Evolutionary conservation across 2,113 vertebrate genomes (phyloP).

Genomic region (Rhabdornis inornatus): DNA sequence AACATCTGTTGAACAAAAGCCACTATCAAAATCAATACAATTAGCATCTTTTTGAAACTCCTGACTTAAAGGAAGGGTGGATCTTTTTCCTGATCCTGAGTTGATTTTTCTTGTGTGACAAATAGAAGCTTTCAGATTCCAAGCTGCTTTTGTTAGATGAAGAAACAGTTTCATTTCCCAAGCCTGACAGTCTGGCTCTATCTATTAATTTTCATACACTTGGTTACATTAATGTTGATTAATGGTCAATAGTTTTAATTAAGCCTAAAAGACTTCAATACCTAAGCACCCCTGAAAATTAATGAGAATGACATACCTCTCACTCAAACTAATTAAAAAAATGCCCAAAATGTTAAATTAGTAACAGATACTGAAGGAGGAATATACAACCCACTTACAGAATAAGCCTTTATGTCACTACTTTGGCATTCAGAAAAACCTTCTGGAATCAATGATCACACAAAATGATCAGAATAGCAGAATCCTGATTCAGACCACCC

Average conservation of each 20-base stretch:
- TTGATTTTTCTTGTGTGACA: background rate
- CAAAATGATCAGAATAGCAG: background rate
- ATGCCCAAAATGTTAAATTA: background rate
- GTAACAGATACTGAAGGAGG: background rate
- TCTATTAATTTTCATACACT: background rate
- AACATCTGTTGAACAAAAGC: slow-evolving; percentile 33
- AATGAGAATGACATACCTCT: background rate
- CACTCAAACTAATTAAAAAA: background rate
- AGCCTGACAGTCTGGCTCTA: background rate
- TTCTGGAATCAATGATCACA: background rate
- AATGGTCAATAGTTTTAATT: background rate
- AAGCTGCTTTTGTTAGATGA: background rate
- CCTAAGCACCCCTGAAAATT: background rate
- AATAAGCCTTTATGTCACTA: background rate
- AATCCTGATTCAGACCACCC: background rate
- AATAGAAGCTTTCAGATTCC: background rate
- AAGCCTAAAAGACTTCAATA: background rate
- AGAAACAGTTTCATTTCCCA: background rate
- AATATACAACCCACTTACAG: background rate
- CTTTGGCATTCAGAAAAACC: background rate
- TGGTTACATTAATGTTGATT: background rate
- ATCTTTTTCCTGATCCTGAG: background rate
- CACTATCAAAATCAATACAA: slow-evolving; percentile 31
- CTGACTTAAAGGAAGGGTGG: background rate
- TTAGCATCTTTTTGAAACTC: slow-evolving; percentile 29